Evolutionary conservation across 2,888 invertebrate species (phyloP), one percentile per base, ranked within the genome.

Genomic region (Frankliniella intonsa): DNA sequence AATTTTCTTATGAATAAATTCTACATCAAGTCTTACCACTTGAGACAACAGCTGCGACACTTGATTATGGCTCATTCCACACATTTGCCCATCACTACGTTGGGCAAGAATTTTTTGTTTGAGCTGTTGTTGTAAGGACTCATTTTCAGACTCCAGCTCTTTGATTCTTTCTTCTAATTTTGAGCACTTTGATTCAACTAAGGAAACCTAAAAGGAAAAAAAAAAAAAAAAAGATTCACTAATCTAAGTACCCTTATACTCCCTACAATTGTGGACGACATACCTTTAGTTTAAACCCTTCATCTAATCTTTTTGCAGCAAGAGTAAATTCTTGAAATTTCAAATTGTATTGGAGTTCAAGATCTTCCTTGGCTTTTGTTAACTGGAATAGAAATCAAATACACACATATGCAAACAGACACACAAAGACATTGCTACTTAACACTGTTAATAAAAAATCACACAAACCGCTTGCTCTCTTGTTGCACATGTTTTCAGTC

Each of bases 281-380:
- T 80, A 92, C 88, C 85, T 90, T 90, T 84, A 90, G 89, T 81
- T 89, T 88, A 88, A 91, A 90, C 80, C 92, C 91, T 80, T 90
- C 90, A 84, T 92, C 91, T 89, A 92, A 89, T 83, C 90, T 89
- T 85, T 90, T 89, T 0, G 90, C 89, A 0, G 91, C 90, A 80
- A 91, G 91, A n/a, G 90, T 87, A 10, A 92, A 85, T 83, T 92
- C 91, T 84, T 91, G 90, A 83, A 91, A 88, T 84, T 91, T 92
- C 1, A 88, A 87, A 0, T 91, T 90, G 86, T 91, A 92, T 84
- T 89, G 89, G n/a, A 90, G 87, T 85, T 92, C 91, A 25, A 92
- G 84, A 7, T 90, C 91, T 85, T 91, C 90, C 86, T 91, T 92
- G 0, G 90, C 90, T 84, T 91, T 90, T 80, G 50, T 81, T 10